These are phyloP conservation scores for Phyllostomus discolor DNA, from an alignment of 2,113 vertebrate species.

Conservation along the genomic window DNA sequence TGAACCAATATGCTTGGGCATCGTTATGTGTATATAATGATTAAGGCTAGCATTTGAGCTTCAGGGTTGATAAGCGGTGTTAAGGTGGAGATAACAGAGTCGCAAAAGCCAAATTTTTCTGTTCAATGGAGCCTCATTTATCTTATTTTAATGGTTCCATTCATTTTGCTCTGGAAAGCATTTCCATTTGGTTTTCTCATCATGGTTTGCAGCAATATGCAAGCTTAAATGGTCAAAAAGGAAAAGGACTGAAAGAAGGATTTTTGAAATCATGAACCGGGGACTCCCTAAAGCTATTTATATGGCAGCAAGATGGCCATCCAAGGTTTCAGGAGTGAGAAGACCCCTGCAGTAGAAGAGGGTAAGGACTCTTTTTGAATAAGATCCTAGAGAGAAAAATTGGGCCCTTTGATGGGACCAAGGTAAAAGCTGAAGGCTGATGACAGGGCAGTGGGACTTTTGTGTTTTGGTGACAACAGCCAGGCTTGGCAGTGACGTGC, in stretches of 20 bases:
- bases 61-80: not conserved
- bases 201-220: not conserved
- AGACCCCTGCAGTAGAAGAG: not conserved
- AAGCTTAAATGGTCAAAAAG: not conserved
- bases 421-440: not conserved
- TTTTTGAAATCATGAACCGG: not conserved
- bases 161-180: slow-evolving; percentile 37
- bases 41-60: not conserved
- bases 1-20: not conserved
- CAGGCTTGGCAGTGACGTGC: not conserved
- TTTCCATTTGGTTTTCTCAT: slow-evolving; percentile 60
- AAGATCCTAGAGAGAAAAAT: not conserved
- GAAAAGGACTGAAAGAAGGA: not conserved
- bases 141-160: slow-evolving; percentile 53
- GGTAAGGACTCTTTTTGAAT: not conserved
- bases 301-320: not conserved
- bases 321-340: not conserved
- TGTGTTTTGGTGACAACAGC: not conserved
- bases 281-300: not conserved
- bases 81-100: slow-evolving; percentile 19
- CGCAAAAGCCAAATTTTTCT: slow-evolving; percentile 16
- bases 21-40: slow-evolving; percentile 24
- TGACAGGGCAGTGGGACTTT: not conserved
- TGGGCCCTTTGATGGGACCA: not conserved
- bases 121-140: not conserved